phyloP scores from a whole-genome alignment of 2,113 vertebrate species.

The Rhegmatorhina hoffmannsi region DNA sequence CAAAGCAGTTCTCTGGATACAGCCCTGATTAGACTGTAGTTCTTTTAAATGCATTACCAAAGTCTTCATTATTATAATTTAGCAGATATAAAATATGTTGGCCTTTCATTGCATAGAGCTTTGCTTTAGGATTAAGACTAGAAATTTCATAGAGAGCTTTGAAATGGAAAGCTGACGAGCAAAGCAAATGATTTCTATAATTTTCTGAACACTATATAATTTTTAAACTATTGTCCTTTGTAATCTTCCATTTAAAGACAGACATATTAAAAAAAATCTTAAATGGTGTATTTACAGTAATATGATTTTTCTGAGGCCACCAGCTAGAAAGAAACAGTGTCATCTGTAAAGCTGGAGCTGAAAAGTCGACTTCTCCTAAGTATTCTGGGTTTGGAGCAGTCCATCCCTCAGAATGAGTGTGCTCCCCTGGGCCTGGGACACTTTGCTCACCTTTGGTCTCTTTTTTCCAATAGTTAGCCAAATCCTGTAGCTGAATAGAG shows the following conservation, averaged over 20 bases:
- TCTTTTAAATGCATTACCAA: slow-evolving; percentile 25
- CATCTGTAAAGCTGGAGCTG: background rate
- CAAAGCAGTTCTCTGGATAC: slow-evolving; percentile 14
- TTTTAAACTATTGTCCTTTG: background rate
- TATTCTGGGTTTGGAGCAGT: background rate
- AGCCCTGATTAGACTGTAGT: background rate
- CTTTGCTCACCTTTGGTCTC: background rate
- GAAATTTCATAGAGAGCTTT: background rate
- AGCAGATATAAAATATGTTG: background rate
- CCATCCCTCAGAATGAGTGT: background rate
- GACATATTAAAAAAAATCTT: background rate
- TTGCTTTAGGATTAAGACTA: slow-evolving; percentile 3
- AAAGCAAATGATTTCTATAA: background rate
- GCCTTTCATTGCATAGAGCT: background rate
- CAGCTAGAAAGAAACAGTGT: background rate
- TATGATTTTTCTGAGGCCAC: background rate
- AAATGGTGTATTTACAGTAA: background rate
- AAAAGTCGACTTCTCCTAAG: background rate
- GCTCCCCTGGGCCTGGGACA: accelerated
- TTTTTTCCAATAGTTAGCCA: background rate
- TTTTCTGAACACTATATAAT: background rate
- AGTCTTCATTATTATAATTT: slow-evolving; percentile 43
- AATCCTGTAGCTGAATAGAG: background rate
- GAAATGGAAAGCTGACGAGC: background rate
- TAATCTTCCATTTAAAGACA: background rate